A percentile compares a stretch with the other conserved stretches of the same genome.
These are phyloP conservation scores for Chloropsis cyanopogon DNA, from an alignment of 2,113 vertebrate species.

Conservation along the genomic window DNA sequence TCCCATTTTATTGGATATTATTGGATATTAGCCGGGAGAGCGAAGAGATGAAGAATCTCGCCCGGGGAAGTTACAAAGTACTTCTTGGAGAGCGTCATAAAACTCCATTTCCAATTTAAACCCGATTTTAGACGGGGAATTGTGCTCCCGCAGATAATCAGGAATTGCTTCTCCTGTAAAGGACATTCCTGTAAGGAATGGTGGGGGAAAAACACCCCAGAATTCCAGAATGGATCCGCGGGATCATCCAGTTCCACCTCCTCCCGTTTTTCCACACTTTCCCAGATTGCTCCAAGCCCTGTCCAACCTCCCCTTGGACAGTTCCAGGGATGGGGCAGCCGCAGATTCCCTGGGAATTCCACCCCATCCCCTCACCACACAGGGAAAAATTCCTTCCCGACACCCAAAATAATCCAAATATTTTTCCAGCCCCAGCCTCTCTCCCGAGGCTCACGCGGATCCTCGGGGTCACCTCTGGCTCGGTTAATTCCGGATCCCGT, in stretches of 20 bases:
- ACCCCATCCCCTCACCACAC: neutral
- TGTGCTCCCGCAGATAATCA: neutral
- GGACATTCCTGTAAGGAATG: neutral
- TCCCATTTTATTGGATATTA: neutral
- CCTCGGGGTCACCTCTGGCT: neutral
- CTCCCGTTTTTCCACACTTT: neutral
- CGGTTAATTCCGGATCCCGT: neutral
- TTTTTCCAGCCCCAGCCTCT: neutral
- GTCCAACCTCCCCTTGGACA: neutral
- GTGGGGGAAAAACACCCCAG: rapidly evolving
- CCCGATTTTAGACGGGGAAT: neutral
- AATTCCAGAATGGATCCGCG: neutral
- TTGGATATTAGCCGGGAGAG: neutral
- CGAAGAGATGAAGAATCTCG: neutral
- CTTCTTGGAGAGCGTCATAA: neutral
- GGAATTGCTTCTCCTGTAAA: neutral
- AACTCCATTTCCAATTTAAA: neutral
- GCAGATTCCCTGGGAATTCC: neutral
- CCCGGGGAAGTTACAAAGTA: neutral
- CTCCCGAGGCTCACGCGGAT: neutral
- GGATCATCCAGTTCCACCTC: neutral
- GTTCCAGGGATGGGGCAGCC: neutral
- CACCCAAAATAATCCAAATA: rapidly evolving
- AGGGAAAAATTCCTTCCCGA: neutral
- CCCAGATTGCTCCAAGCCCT: neutral